Evolutionary conservation across 2,888 invertebrate genomes (phyloP).

Genomic region (Leucozona laternaria): DNA sequence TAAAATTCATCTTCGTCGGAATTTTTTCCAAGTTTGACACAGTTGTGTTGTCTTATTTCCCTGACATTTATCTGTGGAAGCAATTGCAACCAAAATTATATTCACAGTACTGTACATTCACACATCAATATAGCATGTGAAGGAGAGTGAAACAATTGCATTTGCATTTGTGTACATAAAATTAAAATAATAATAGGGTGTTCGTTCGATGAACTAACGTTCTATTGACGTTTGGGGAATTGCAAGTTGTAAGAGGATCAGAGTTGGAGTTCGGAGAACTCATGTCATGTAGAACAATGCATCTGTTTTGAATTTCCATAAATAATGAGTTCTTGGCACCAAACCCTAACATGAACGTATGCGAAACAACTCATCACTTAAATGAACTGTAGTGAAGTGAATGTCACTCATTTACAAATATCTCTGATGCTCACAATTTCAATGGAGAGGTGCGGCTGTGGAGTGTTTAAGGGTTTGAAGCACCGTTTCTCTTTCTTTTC

Average conservation of each 20-base stretch:
- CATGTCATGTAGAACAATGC: conserved; percentile 42
- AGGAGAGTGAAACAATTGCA: conserved; percentile 21
- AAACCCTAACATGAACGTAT: conserved; percentile 2
- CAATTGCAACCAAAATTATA: no score
- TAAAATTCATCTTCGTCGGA: no score
- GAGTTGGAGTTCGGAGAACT: conserved; percentile 48
- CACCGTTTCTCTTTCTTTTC: not conserved
- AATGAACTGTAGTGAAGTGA: not conserved
- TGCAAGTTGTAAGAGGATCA: conserved; percentile 56
- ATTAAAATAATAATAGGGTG: conserved; percentile 60
- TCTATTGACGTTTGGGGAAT: not conserved
- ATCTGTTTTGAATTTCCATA: conserved; percentile 64
- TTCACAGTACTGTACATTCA: not conserved
- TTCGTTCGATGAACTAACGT: conserved; percentile 53
- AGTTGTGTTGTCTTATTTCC: no score
- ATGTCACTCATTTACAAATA: not conserved
- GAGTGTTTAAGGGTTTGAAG: not conserved
- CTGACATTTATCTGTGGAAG: no score
- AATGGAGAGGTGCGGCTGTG: not conserved
- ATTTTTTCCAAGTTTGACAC: no score
- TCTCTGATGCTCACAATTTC: no score
- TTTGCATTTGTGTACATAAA: conserved; percentile 50
- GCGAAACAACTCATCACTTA: not conserved
- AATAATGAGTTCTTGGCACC: conserved; percentile 50
- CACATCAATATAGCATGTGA: not conserved